Percentiles rank a stretch among this genome's conserved stretches.
Evolutionary conservation across 2,888 invertebrate genomes (phyloP).

Genomic region (Catocala fraxini): DNA sequence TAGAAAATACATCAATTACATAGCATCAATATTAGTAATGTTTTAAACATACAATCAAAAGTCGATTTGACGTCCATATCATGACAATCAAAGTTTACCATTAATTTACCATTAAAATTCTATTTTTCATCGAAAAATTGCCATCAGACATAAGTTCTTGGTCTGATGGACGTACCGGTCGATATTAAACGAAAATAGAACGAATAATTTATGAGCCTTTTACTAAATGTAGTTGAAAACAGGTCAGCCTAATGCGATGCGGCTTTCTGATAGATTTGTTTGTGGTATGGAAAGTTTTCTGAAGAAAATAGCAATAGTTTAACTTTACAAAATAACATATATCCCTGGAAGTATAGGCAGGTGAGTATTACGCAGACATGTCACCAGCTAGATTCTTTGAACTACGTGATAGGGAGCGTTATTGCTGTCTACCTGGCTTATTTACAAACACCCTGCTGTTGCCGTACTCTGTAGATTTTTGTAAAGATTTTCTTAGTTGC

Average conservation of each 20-base stretch:
- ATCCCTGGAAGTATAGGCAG: too few species aligned
- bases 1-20: too few species aligned
- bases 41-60: constrained; percentile 7
- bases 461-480: too few species aligned
- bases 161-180: constrained; percentile 15
- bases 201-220: constrained; percentile 41
- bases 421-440: too few species aligned
- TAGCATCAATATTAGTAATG: too few species aligned
- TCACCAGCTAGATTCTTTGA: too few species aligned
- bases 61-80: constrained; percentile 16
- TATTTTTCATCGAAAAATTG: background rate
- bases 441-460: too few species aligned
- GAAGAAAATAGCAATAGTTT: too few species aligned
- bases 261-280: constrained; percentile 3
- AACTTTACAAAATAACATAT: too few species aligned
- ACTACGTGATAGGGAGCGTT: too few species aligned
- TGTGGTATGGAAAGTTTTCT: background rate
- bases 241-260: constrained; percentile 7
- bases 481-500: too few species aligned
- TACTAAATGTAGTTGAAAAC: constrained; percentile 14
- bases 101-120: constrained; percentile 2
- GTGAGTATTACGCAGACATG: too few species aligned
- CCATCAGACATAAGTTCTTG: constrained; percentile 5
- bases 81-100: constrained; percentile 1
- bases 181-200: constrained; percentile 26